Conservation (phyloP, 2,113 vertebrate species). For the Trichechus manatus region DNA sequence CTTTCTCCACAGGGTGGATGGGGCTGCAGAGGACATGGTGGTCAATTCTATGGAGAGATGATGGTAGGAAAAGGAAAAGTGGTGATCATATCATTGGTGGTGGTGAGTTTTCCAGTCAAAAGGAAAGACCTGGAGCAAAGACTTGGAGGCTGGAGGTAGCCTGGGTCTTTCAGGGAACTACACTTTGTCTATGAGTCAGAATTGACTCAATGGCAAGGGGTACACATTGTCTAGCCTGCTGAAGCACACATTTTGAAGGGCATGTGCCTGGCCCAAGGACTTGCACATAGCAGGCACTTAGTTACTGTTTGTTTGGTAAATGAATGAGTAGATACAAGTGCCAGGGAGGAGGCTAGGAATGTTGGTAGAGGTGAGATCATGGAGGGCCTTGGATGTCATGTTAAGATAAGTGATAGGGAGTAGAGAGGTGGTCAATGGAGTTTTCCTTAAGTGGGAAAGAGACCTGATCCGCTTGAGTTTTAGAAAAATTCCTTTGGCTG, state of each 20-base stretch:
- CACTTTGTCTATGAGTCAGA: not conserved
- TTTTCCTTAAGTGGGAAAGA: not conserved
- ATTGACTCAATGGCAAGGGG: no score
- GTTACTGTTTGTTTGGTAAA: not conserved
- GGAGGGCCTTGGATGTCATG: not conserved
- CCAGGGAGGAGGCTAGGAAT: not conserved
- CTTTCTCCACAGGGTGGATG: not conserved
- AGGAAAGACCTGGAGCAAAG: not conserved
- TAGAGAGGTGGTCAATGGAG: not conserved
- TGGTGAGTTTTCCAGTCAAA: not conserved
- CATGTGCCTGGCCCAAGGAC: not conserved
- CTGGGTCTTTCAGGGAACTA: not conserved
- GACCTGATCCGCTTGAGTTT: not conserved
- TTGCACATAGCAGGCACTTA: not conserved
- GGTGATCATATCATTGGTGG: not conserved
- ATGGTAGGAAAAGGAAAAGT: not conserved
- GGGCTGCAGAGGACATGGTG: not conserved
- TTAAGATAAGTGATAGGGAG: not conserved
- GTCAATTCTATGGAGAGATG: not conserved
- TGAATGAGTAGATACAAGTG: not conserved
- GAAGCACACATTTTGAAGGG: not conserved
- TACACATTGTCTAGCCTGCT: not conserved
- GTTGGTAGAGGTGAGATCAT: not conserved
- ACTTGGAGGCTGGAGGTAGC: not conserved
- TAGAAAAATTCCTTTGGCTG: not conserved